Base-by-base conservation (phyloP, 2,797 vertebrate species). In the Alectoris magna region DNA sequence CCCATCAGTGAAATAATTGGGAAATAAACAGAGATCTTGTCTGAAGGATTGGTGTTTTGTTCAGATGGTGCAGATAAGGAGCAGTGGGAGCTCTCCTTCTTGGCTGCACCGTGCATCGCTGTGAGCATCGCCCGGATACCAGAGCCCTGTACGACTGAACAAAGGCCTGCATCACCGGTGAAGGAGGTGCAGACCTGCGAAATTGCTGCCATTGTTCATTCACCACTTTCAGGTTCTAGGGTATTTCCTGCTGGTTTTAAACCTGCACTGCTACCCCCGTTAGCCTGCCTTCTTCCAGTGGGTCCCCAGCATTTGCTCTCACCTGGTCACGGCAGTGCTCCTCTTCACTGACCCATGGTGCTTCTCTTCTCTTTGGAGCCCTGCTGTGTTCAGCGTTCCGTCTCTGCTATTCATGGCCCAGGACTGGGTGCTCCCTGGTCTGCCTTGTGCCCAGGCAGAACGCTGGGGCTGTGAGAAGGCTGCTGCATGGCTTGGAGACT, bases 11-110 rank as follows among this genome's bases (percentile, higher is more conserved):
- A 86, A 78, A 63, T 79, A 81, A 73, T 14, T 70, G 83, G 89
- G 95, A 90, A 94, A 91, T 68, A 85, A 95, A 88, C 90, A 93
- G 72, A 81, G 84, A 53, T 34, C 73, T 88, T 73, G 63, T 79
- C 88, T 77, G 7, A 58, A 79, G 34, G 62, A 64, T 26, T 84
- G 94, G 36, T 63, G 86, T 77, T 93, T 90, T 91, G 88, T 90
- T 88, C 62, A 0, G 29, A 34, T 94, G 80, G 11, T 79, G 86
- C 3, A 88, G 94, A 93, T 94, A 94, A 94, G 90, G 90, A 93
- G 90, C 94, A 93, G 80, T 48, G 74, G 81, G 80, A 78, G 64
- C 93, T 90, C 91, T 86, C 53, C 27, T 29, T 46, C 51, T 70
- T 44, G 49, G 19, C 39, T 64, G 70, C 49, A 36, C 41, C 0